Percentiles rank a stretch among this genome's conserved stretches.
Evolutionary conservation across 37 sponge, comb jelly and placozoan genomes (phyloP).

Genomic region (Oopsacas minuta): DNA sequence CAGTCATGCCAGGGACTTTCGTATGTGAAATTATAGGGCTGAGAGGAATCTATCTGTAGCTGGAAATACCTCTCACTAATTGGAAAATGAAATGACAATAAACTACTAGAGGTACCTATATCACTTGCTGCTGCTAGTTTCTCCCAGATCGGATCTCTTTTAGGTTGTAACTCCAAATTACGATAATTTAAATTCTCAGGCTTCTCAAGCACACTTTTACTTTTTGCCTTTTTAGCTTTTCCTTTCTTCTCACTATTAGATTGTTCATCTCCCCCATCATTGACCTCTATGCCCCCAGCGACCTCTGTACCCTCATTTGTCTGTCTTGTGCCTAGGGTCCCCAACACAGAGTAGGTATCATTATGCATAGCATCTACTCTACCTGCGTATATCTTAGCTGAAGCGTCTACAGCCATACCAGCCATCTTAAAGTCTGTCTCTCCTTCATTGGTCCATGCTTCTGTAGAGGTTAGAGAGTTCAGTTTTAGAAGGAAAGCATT

Average conservation of each 20-base stretch:
- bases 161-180: neutral
- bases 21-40: neutral
- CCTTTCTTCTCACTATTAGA: neutral
- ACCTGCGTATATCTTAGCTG: slow-evolving; percentile 97
- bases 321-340: slow-evolving; percentile 45
- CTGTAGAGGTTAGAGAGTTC: slow-evolving; percentile 6
- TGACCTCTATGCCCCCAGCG: neutral
- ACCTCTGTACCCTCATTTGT: neutral
- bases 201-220: neutral
- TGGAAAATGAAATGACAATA: slow-evolving; percentile 46
- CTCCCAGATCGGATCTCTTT: slow-evolving; percentile 58
- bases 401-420: slow-evolving; percentile 91
- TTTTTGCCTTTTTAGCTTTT: neutral
- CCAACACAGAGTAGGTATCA: slow-evolving; percentile 76
- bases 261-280: neutral
- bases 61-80: slow-evolving; percentile 25
- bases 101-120: slow-evolving; percentile 53
- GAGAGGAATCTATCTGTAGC: slow-evolving; percentile 23
- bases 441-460: neutral
- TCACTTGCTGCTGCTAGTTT: slow-evolving; percentile 63
- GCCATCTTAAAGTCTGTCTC: slow-evolving; percentile 56
- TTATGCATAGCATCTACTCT: slow-evolving; percentile 87
- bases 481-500: slow-evolving; percentile 66
- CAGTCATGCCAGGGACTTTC: neutral
- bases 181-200: neutral